Conservation (phyloP, 2,888 invertebrate genomes). For the Euplexia lucipara region DNA sequence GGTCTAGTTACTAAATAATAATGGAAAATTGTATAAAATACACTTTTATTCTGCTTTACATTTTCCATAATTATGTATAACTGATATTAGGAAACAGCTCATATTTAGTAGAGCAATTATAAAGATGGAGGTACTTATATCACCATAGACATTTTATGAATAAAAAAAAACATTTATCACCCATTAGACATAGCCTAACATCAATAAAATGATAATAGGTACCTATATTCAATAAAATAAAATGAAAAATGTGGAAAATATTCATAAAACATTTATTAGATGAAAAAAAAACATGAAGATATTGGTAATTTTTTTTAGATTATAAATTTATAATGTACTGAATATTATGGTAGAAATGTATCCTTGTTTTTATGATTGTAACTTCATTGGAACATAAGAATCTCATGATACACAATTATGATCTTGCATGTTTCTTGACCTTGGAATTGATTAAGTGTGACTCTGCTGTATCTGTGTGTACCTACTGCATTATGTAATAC, state of each 20-base stretch:
- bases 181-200: too few species aligned
- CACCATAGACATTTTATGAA: background rate
- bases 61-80: too few species aligned
- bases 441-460: conserved; percentile 49
- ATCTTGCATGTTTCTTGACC: conserved; percentile 55
- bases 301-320: too few species aligned
- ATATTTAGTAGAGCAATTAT: background rate
- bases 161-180: too few species aligned
- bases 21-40: too few species aligned
- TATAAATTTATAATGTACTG: background rate
- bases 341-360: background rate
- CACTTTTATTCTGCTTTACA: background rate
- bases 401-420: conserved; percentile 26
- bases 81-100: conserved; percentile 3
- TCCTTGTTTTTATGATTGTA: background rate
- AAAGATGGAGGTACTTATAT: background rate
- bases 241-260: background rate
- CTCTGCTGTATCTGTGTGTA: conserved; percentile 26
- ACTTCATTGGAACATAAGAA: conserved; percentile 21
- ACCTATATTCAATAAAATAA: too few species aligned
- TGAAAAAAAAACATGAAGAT: too few species aligned
- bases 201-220: too few species aligned
- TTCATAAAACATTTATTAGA: conserved; percentile 2
- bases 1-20: background rate
- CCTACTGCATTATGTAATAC: conserved; percentile 28